These are phyloP conservation scores for Pycnonotus jocosus DNA, from an alignment of 2,113 vertebrate species.

Conservation along the genomic window DNA sequence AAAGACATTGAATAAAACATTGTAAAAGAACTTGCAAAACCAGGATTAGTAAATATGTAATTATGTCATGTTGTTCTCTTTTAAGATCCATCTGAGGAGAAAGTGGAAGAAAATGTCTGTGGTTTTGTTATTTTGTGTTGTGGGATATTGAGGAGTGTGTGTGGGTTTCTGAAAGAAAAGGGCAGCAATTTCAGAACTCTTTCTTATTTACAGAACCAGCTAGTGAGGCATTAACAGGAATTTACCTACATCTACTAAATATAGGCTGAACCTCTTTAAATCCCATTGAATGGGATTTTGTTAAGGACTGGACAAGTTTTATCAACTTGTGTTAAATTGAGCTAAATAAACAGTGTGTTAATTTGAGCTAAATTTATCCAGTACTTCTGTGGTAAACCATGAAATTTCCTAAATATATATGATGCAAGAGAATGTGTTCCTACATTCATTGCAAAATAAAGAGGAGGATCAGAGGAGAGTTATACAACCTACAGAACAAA, in stretches of 20 bases:
- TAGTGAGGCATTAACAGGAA: neutral
- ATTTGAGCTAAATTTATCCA: neutral
- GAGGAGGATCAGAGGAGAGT: neutral
- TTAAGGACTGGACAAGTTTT: neutral
- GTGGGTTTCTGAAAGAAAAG: neutral
- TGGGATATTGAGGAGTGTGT: accelerated
- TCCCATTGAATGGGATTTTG: accelerated
- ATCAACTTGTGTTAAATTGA: no score
- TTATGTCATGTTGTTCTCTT: neutral
- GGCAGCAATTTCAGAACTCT: neutral
- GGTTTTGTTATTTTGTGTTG: neutral
- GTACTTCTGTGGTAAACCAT: neutral
- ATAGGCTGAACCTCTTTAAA: neutral
- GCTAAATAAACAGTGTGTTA: no score
- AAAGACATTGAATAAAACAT: neutral
- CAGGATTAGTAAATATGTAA: neutral
- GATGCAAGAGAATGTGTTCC: neutral
- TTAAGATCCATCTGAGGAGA: neutral
- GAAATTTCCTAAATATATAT: neutral
- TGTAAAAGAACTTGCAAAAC: neutral
- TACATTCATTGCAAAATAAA: neutral
- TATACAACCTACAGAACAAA: neutral
- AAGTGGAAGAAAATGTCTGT: neutral
- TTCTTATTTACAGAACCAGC: neutral
- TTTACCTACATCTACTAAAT: neutral